Conservation (phyloP, 2,888 invertebrate genomes). For the Hydraecia micacea region DNA sequence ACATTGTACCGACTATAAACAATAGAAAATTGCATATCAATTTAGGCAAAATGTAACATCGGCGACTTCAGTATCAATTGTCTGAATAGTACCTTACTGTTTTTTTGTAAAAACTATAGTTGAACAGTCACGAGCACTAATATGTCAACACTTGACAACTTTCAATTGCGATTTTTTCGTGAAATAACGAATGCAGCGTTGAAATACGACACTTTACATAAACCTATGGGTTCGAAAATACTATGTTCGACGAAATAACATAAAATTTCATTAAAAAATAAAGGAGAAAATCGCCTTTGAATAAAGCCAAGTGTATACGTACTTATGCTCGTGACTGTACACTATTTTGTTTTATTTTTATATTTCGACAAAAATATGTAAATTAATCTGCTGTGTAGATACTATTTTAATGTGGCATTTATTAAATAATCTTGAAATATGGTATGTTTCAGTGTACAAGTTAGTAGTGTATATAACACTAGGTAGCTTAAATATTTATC, state of each 20-base stretch:
- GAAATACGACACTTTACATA: too few species aligned
- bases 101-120: constrained; percentile 39
- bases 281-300: too few species aligned
- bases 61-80: constrained; percentile 38
- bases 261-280: too few species aligned
- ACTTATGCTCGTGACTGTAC: constrained; percentile 1
- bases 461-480: constrained; percentile 75
- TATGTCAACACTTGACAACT: too few species aligned
- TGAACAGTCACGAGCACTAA: too few species aligned
- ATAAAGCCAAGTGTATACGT: too few species aligned
- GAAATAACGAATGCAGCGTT: too few species aligned
- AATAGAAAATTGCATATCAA: constrained; percentile 65
- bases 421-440: constrained; percentile 77
- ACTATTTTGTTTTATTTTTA: constrained; percentile 53
- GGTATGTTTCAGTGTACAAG: constrained; percentile 75
- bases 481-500: constrained; percentile 82
- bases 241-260: too few species aligned
- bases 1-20: constrained; percentile 59
- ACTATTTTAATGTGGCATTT: constrained; percentile 75
- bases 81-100: constrained; percentile 41
- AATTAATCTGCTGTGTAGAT: constrained; percentile 68
- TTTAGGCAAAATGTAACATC: constrained; percentile 53
- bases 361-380: constrained; percentile 63
- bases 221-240: too few species aligned
- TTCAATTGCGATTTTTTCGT: too few species aligned